phyloP scores from a whole-genome alignment of 2,888 invertebrate species.

The Euplexia lucipara region DNA sequence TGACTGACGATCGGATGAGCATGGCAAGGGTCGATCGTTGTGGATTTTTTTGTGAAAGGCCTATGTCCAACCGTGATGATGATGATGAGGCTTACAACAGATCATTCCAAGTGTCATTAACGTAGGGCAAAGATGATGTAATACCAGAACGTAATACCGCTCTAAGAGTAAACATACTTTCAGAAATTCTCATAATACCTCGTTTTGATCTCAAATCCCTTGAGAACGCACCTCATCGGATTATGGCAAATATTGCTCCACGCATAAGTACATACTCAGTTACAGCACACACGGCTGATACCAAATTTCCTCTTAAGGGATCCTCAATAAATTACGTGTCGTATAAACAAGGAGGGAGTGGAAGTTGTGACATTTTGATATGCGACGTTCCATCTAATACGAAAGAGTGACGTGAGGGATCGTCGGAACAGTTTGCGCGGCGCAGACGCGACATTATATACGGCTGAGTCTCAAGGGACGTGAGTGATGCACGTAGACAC shows the following conservation, averaged over 20 bases:
- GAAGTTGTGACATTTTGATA: slow-evolving; percentile 53
- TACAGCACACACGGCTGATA: slow-evolving; percentile 14
- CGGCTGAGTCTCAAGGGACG: slow-evolving; percentile 30
- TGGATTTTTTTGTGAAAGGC: too few species aligned
- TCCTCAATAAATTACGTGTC: slow-evolving; percentile 51
- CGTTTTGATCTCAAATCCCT: slow-evolving; percentile 19
- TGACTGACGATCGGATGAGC: too few species aligned
- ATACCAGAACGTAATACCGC: background rate
- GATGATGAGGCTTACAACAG: too few species aligned
- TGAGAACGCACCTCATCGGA: slow-evolving; percentile 15
- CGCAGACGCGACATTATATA: slow-evolving; percentile 25
- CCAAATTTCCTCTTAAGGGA: slow-evolving; percentile 46
- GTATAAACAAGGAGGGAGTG: slow-evolving; percentile 43
- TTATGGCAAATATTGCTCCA: slow-evolving; percentile 24
- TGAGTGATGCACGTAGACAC: slow-evolving; percentile 43
- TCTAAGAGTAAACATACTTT: background rate
- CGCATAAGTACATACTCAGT: slow-evolving; percentile 1
- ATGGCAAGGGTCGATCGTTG: too few species aligned
- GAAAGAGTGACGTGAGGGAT: slow-evolving; percentile 49
- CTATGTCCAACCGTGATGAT: too few species aligned
- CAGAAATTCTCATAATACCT: background rate
- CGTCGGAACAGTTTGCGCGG: slow-evolving; percentile 39
- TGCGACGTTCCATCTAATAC: slow-evolving; percentile 51
- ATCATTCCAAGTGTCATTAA: too few species aligned
- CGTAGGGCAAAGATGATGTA: background rate